A percentile compares a stretch with the other conserved stretches of the same genome.
phyloP scores from a whole-genome alignment of 1,140 invertebrate genomes.

The Rhagoletis zephyria region DNA sequence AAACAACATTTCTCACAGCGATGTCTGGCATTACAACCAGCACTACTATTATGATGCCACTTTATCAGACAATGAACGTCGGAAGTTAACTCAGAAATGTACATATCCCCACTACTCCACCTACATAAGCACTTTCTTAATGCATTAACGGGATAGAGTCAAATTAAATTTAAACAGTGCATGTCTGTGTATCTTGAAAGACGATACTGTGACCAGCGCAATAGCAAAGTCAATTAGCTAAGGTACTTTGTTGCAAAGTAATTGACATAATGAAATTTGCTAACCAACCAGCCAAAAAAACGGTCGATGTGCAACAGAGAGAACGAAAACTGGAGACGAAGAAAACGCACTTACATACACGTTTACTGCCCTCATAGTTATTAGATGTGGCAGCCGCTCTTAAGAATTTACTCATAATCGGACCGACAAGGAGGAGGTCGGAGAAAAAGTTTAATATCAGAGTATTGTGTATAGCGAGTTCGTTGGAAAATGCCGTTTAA shows the following conservation, averaged over 20 bases:
- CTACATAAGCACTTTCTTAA: neutral
- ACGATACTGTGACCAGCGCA: neutral
- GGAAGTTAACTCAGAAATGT: neutral
- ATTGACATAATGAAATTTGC: constrained; percentile 51
- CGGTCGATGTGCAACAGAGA: neutral
- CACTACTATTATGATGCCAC: too few relatives aligned
- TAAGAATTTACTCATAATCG: neutral
- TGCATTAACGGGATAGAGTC: neutral
- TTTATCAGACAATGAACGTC: neutral
- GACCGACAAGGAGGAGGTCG: neutral
- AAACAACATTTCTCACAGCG: too few relatives aligned
- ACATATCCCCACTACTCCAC: neutral
- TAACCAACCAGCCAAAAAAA: constrained; percentile 12
- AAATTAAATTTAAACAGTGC: neutral
- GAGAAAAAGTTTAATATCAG: neutral
- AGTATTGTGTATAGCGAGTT: neutral
- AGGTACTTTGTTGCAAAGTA: constrained; percentile 49
- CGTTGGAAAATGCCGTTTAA: neutral
- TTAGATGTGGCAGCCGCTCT: constrained; percentile 21
- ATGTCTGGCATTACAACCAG: too few relatives aligned
- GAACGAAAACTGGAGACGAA: neutral
- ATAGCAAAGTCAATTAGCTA: constrained; percentile 43
- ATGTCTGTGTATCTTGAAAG: neutral
- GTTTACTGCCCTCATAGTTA: neutral
- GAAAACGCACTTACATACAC: neutral